Conservation (phyloP, 2,113 vertebrate species). For the Oncorhynchus keta region DNA sequence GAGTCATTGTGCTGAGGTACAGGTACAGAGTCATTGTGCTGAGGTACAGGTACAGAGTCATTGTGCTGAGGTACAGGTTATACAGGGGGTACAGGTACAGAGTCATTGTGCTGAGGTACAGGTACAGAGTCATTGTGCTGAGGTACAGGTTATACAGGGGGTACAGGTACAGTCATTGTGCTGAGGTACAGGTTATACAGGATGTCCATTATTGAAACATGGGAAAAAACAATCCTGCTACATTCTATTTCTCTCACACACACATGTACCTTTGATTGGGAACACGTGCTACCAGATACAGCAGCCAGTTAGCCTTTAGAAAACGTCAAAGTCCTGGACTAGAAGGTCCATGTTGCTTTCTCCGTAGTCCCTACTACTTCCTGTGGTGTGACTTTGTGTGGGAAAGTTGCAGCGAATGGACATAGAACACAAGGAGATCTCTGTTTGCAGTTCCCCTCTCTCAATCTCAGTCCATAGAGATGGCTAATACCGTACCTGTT, state of each 20-base stretch:
- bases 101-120: too few relatives aligned
- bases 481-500: slow-evolving; percentile 24
- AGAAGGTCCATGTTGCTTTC: slow-evolving; percentile 36
- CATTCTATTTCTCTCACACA: slow-evolving; percentile 15
- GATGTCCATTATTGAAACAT: not conserved
- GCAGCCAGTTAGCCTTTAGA: not conserved
- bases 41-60: too few relatives aligned
- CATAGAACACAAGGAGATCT: slow-evolving; percentile 16
- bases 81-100: too few relatives aligned
- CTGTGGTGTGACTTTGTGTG: slow-evolving; percentile 3
- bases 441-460: slow-evolving; percentile 4
- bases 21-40: too few relatives aligned
- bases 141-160: too few relatives aligned
- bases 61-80: too few relatives aligned
- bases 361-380: slow-evolving; percentile 11
- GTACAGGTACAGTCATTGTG: too few relatives aligned
- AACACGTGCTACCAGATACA: not conserved
- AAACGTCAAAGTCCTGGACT: not conserved
- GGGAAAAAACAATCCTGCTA: slow-evolving; percentile 40
- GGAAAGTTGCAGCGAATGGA: not conserved
- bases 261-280: not conserved
- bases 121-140: too few relatives aligned
- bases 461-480: slow-evolving; percentile 29
- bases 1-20: too few relatives aligned
- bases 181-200: slow-evolving; percentile 33